Base-by-base conservation (phyloP, 2,888 invertebrate genomes). In the Drosophila melanocephala region DNA sequence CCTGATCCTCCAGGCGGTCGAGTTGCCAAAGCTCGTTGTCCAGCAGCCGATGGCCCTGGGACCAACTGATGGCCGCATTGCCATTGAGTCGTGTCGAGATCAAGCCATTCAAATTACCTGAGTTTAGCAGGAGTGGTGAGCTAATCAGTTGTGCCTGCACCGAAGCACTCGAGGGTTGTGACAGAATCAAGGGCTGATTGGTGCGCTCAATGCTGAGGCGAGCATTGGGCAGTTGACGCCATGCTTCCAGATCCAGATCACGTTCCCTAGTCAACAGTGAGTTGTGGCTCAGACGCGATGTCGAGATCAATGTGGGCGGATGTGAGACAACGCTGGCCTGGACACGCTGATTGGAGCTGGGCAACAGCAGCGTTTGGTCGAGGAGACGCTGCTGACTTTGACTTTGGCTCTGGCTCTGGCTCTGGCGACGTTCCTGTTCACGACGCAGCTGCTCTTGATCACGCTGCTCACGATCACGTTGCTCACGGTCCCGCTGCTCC, bases 251-350 rank as follows among this genome's bases (percentile, higher is more conserved):
- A 51, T 90, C 91, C 5, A 92, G 73, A 32, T 90, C 91, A 6
- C 84, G 91, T 0, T 87, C 79, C 7, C 87, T 86, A 14, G 77
- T 80, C 39, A 91, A 75, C 28, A 92, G 79, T 1, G 85, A 71
- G 10, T 90, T 91, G 16, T 86, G 26, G 82, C 72, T 14, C 78
- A 83, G 5, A 86, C 57, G 80, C 10, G 81, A 47, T 0, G 91
- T 84, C 22, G 89, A 81, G 30, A 93, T 66, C 52, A 93, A 51
- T 0, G 91, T 93, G 33, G 93, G 92, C 16, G 93, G 91, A 74
- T 93, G 93, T 0, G 93, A 87, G 0, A 93, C 89, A 0, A 93
- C 83, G 37, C 91, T 91, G 51, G 93, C 91, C 57, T 93, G 93
- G 0, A 93, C 87, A 52, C 87, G 91, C 39, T 93, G 93, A 5